Evolutionary conservation across 1,140 invertebrate genomes (phyloP).

Genomic region (Sycophaga agraensis): DNA sequence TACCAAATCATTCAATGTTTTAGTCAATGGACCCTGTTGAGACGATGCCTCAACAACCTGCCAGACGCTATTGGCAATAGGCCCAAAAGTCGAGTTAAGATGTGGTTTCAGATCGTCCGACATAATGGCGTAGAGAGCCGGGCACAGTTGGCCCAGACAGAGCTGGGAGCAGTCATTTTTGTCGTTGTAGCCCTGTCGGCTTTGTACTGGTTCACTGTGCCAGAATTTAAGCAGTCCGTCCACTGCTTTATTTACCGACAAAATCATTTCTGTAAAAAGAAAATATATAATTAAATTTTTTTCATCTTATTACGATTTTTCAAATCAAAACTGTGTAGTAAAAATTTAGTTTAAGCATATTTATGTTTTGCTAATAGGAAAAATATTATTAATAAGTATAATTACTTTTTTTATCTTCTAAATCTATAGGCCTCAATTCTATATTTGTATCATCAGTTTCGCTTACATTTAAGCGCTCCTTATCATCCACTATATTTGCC

Average conservation of each 20-base stretch:
- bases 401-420: slow-evolving; percentile 51
- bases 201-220: slow-evolving; percentile 44
- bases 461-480: slow-evolving; percentile 36
- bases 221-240: slow-evolving; percentile 64
- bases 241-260: slow-evolving; percentile 67
- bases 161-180: slow-evolving; percentile 65
- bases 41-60: slow-evolving; percentile 85
- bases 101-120: slow-evolving; percentile 79
- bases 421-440: slow-evolving; percentile 38
- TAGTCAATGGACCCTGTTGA: slow-evolving; percentile 81
- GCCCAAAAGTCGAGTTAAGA: slow-evolving; percentile 82
- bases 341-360: no score
- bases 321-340: no score
- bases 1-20: slow-evolving; percentile 83
- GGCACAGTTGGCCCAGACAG: slow-evolving; percentile 74
- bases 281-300: slow-evolving; percentile 15
- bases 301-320: no score
- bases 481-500: slow-evolving; percentile 35
- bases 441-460: slow-evolving; percentile 34
- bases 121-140: slow-evolving; percentile 80
- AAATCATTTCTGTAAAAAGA: slow-evolving; percentile 62
- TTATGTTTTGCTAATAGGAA: no score
- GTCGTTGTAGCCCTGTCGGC: slow-evolving; percentile 39
- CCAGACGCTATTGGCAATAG: slow-evolving; percentile 86
- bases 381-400: background rate